These are phyloP conservation scores for Gorsachius magnificus DNA, from an alignment of 2,797 vertebrate genomes.

Conservation along the genomic window DNA sequence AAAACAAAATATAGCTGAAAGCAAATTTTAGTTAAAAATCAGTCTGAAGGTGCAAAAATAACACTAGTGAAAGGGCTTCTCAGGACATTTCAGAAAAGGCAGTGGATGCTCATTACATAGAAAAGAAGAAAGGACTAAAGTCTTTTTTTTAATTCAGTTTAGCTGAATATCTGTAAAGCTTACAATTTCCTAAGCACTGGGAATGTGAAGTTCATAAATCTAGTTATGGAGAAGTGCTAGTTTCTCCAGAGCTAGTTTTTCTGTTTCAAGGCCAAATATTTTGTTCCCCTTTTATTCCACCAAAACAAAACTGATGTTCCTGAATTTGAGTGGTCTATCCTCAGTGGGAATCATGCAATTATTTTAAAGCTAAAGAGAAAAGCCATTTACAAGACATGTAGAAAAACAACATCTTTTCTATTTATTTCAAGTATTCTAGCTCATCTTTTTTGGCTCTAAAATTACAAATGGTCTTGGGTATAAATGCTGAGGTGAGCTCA, in stretches of 20 bases:
- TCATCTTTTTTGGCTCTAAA: neutral
- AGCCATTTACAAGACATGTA: neutral
- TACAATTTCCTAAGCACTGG: neutral
- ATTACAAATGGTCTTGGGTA: neutral
- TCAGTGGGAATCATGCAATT: neutral
- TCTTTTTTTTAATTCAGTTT: neutral
- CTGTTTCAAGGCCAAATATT: neutral
- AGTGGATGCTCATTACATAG: neutral
- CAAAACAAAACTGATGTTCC: neutral
- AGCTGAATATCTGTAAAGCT: neutral
- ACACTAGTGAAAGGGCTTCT: neutral
- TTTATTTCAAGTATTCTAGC: neutral
- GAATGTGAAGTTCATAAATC: neutral
- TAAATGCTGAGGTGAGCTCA: neutral
- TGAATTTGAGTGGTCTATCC: neutral
- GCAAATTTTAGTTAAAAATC: neutral
- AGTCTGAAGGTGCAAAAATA: neutral
- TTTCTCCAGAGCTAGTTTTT: neutral
- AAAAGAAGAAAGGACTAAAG: neutral
- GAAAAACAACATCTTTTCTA: neutral
- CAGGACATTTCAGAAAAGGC: neutral
- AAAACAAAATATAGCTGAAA: conserved; percentile 6
- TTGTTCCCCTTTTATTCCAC: neutral
- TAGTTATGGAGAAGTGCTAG: neutral
- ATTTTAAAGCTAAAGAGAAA: neutral